phyloP scores from a whole-genome alignment of 1,140 invertebrate species.

The Nylanderia fulva region DNA sequence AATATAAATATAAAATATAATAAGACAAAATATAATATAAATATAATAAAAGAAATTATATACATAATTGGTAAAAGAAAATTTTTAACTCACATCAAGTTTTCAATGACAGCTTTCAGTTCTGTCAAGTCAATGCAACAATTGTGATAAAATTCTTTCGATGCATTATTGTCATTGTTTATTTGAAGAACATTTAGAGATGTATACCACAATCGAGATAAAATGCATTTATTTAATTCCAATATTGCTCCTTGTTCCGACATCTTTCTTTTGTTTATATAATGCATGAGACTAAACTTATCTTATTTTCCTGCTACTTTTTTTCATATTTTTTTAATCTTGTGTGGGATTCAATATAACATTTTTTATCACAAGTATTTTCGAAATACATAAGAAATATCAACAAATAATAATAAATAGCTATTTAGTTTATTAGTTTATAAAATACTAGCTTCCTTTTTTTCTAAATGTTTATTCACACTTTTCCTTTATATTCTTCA shows the following conservation, averaged over 20 bases:
- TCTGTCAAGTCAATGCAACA: conserved; percentile 45
- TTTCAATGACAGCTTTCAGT: conserved; percentile 37
- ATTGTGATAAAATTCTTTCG: conserved; percentile 31
- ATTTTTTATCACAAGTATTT: background rate
- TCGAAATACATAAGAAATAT: background rate
- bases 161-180: conserved; percentile 4
- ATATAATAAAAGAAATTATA: conserved; percentile 9
- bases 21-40: no score
- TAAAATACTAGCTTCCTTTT: no score
- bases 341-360: background rate
- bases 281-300: background rate
- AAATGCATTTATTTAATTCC: conserved; percentile 62
- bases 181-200: conserved; percentile 51
- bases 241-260: conserved; percentile 31
- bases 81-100: conserved; percentile 58
- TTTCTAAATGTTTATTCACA: no score
- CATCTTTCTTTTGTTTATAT: conserved; percentile 41
- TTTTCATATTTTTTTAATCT: background rate
- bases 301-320: background rate
- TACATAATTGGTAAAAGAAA: background rate
- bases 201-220: conserved; percentile 69
- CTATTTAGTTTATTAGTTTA: background rate
- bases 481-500: no score
- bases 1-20: no score
- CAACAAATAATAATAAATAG: background rate